A percentile compares a stretch with the other conserved stretches of the same genome.
Evolutionary conservation across 2,888 invertebrate species (phyloP).

Genomic region (Cryptus viduatorius): DNA sequence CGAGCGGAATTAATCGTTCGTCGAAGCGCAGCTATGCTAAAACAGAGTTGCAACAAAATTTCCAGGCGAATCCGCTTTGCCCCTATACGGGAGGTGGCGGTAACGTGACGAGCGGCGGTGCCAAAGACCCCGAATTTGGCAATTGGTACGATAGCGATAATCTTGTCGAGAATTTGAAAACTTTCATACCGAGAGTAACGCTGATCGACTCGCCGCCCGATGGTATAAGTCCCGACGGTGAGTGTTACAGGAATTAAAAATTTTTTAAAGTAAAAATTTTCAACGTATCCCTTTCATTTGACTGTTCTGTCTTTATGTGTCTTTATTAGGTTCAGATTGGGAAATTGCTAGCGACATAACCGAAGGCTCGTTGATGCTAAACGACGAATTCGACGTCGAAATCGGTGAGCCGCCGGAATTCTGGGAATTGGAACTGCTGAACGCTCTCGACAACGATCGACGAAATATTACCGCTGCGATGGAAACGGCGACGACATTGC

Average conservation of each 20-base stretch:
- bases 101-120: slow-evolving; percentile 76
- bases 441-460: slow-evolving; percentile 67
- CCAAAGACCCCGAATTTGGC: slow-evolving; percentile 86
- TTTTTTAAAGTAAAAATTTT: too few species aligned
- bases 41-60: slow-evolving; percentile 41
- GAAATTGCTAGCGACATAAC: slow-evolving; percentile 88
- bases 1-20: slow-evolving; percentile 8
- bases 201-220: slow-evolving; percentile 85
- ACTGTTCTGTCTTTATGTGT: too few species aligned
- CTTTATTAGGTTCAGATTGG: slow-evolving; percentile 90
- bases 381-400: slow-evolving; percentile 75
- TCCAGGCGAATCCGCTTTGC: slow-evolving; percentile 85
- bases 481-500: slow-evolving; percentile 74
- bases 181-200: slow-evolving; percentile 88
- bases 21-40: slow-evolving; percentile 11
- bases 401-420: slow-evolving; percentile 75
- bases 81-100: slow-evolving; percentile 81
- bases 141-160: slow-evolving; percentile 91
- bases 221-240: slow-evolving; percentile 89
- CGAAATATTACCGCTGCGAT: slow-evolving; percentile 70
- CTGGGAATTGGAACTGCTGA: slow-evolving; percentile 71
- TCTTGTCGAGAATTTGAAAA: slow-evolving; percentile 91
- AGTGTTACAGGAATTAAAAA: slow-evolving; percentile 72
- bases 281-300: too few species aligned
- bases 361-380: slow-evolving; percentile 83